Conservation (phyloP, 2,113 vertebrate species). For the Solea senegalensis region DNA sequence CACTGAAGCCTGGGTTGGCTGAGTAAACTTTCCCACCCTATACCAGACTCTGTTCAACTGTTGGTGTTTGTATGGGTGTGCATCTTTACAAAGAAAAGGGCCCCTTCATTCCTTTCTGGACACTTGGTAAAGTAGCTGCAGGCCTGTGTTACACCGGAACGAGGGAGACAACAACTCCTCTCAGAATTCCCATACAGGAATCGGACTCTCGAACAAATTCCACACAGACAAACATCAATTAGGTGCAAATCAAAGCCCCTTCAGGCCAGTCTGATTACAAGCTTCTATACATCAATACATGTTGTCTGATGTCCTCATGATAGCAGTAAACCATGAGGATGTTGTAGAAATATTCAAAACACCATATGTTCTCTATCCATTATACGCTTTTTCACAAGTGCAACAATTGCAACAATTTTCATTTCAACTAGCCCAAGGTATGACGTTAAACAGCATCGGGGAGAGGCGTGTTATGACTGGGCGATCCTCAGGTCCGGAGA, state of each 20-base stretch:
- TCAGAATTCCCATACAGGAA: conserved; percentile 4
- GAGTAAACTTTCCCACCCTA: conserved; percentile 76
- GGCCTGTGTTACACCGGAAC: conserved; percentile 26
- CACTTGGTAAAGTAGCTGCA: conserved; percentile 53
- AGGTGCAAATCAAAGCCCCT: conserved; percentile 1
- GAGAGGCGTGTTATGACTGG: no score
- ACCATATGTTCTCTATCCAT: no score
- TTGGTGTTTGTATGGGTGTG: conserved; percentile 36
- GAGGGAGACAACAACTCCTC: conserved; percentile 12
- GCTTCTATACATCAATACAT: neutral
- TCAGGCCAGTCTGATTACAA: neutral
- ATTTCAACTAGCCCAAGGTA: no score
- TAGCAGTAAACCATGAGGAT: neutral
- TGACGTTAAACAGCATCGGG: no score
- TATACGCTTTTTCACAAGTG: no score
- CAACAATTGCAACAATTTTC: no score
- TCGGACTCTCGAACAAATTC: neutral
- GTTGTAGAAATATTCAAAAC: no score
- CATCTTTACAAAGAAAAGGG: conserved; percentile 54
- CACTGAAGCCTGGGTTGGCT: conserved; percentile 51
- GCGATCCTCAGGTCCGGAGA: no score
- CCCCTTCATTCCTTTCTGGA: conserved; percentile 64
- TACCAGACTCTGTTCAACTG: conserved; percentile 53
- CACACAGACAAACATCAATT: neutral
- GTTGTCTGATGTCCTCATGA: neutral